phyloP scores from a whole-genome alignment of 2,888 invertebrate species.

The Idaea dimidiata region DNA sequence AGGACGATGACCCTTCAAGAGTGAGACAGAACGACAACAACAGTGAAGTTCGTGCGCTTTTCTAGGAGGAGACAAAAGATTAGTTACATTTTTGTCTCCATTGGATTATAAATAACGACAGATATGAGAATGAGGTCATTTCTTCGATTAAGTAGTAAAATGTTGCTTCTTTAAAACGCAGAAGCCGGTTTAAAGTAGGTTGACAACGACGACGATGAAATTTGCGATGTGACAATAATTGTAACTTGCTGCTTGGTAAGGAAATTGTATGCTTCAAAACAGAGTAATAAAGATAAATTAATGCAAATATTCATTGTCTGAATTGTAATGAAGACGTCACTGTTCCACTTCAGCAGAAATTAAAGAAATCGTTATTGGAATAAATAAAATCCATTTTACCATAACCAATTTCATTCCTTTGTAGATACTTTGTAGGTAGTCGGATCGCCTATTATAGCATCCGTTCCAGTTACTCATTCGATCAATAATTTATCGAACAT shows the following conservation, averaged over 20 bases:
- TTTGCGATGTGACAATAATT: neutral
- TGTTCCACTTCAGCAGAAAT: slow-evolving; percentile 1
- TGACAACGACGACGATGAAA: neutral
- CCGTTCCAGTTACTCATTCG: slow-evolving; percentile 48
- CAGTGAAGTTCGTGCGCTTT: slow-evolving; percentile 71
- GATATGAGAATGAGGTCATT: neutral
- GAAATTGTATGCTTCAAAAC: neutral
- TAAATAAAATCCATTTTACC: slow-evolving; percentile 1
- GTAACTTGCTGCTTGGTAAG: neutral
- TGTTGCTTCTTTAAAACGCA: neutral
- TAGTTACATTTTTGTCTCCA: slow-evolving; percentile 13
- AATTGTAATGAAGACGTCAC: neutral
- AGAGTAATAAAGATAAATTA: neutral
- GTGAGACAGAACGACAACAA: slow-evolving; percentile 78
- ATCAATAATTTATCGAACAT: slow-evolving; percentile 48
- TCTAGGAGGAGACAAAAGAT: slow-evolving; percentile 26
- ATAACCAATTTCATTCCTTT: neutral
- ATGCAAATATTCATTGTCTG: neutral
- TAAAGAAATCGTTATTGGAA: neutral
- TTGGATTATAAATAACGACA: neutral
- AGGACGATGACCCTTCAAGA: slow-evolving; percentile 73
- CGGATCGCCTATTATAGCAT: slow-evolving; percentile 43
- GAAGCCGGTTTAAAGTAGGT: slow-evolving; percentile 1
- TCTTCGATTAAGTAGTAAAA: neutral
- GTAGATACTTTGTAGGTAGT: neutral